Conservation (phyloP, 2,797 vertebrate genomes). For the Pangasius macronema region DNA sequence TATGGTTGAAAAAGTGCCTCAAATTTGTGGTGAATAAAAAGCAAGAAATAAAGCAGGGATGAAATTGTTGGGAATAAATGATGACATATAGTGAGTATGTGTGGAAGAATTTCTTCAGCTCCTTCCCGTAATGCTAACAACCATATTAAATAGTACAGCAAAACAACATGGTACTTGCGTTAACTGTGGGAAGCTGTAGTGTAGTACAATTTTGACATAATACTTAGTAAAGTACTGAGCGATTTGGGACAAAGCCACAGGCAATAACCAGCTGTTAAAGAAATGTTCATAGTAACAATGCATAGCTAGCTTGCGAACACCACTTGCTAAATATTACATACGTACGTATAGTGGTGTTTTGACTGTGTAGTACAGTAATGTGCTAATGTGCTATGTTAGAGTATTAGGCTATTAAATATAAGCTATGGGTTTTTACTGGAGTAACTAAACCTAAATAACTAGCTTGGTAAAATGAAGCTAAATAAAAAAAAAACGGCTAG, state of each 20-base stretch:
- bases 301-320: neutral
- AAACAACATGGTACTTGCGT: neutral
- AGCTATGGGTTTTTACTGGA: neutral
- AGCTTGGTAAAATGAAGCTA: neutral
- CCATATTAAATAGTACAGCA: neutral
- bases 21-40: neutral
- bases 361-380: neutral
- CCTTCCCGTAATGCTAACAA: neutral
- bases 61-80: neutral
- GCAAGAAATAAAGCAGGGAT: neutral
- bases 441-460: neutral
- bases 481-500: neutral
- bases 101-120: neutral
- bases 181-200: neutral
- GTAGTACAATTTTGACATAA: neutral
- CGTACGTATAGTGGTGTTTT: neutral
- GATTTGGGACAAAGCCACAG: neutral
- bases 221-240: neutral
- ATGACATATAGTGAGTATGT: neutral
- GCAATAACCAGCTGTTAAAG: neutral
- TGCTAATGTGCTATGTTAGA: neutral
- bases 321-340: neutral
- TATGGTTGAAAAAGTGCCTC: neutral
- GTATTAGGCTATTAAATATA: neutral
- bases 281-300: neutral